A percentile compares a stretch with the other conserved stretches of the same genome.
Evolutionary conservation across 1,140 invertebrate species (phyloP).

Genomic region (Papilio polytes): DNA sequence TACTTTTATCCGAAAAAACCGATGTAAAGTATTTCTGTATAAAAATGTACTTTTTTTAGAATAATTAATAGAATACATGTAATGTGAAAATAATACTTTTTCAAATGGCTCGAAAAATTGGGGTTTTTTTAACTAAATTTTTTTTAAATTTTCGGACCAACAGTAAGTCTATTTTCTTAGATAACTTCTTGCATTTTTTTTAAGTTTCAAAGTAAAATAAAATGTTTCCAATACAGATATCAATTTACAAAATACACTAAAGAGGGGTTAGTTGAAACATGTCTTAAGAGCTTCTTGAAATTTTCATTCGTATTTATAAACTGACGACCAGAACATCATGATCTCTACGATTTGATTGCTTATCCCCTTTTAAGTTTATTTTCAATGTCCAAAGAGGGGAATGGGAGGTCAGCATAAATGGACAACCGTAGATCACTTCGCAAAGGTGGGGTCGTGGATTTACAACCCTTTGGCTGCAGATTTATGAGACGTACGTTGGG

Average conservation of each 20-base stretch:
- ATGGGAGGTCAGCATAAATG: constrained; percentile 50
- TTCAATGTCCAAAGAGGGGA: constrained; percentile 35
- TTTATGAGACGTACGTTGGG: constrained; percentile 69
- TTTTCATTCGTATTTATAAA: constrained; percentile 73
- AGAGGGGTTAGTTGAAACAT: constrained; percentile 65
- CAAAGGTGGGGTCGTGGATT: constrained; percentile 67
- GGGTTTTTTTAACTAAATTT: too few species aligned
- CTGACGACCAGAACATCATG: constrained; percentile 51
- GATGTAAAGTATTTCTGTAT: not conserved
- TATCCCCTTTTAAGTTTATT: constrained; percentile 41
- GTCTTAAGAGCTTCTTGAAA: constrained; percentile 69
- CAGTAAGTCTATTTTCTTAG: not conserved
- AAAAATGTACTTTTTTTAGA: not conserved
- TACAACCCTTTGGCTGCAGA: constrained; percentile 77
- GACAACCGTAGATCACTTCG: constrained; percentile 60
- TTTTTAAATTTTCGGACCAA: not conserved
- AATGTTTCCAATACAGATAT: constrained; percentile 54
- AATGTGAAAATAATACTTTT: too few species aligned
- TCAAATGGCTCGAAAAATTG: too few species aligned
- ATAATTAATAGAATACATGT: too few species aligned
- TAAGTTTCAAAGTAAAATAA: constrained; percentile 51
- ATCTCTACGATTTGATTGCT: constrained; percentile 43
- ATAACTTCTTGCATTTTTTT: constrained; percentile 37
- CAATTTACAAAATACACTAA: constrained; percentile 71
- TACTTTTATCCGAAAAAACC: not conserved